Conservation (phyloP, 2,797 vertebrate genomes). For the Lates japonicus region DNA sequence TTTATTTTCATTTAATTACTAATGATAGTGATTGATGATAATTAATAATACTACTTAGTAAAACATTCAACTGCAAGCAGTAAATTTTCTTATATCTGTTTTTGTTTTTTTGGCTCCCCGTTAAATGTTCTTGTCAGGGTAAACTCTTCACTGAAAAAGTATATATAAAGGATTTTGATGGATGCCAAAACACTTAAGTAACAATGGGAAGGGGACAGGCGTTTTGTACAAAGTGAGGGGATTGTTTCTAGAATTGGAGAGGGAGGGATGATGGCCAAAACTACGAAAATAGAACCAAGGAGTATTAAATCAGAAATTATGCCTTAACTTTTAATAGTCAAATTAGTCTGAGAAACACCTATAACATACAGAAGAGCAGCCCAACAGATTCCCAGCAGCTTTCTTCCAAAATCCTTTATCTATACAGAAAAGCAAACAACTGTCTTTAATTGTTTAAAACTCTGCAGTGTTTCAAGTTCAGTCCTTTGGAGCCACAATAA, state of each 20-base stretch:
- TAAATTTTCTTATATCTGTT: background rate
- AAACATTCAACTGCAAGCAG: too few species aligned
- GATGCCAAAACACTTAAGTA: background rate
- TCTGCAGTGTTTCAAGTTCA: background rate
- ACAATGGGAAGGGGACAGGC: background rate
- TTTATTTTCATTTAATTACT: too few species aligned
- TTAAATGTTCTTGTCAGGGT: background rate
- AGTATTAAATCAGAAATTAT: background rate
- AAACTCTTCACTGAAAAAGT: background rate
- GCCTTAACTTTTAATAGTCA: background rate
- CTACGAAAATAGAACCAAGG: background rate
- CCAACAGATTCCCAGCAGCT: background rate
- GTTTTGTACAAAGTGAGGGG: background rate
- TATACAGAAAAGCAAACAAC: background rate
- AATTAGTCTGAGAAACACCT: background rate
- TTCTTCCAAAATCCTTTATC: background rate
- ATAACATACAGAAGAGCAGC: too few species aligned
- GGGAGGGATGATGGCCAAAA: background rate
- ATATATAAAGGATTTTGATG: background rate
- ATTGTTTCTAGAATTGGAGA: background rate
- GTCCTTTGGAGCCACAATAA: background rate
- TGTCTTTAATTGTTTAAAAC: background rate
- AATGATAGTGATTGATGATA: too few species aligned
- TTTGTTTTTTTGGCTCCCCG: too few species aligned
- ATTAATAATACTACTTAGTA: too few species aligned